A percentile compares a stretch with the other conserved stretches of the same genome.
These are phyloP conservation scores for Pristionchus entomophagus DNA, from an alignment of 2,888 invertebrate species.

Conservation along the genomic window DNA sequence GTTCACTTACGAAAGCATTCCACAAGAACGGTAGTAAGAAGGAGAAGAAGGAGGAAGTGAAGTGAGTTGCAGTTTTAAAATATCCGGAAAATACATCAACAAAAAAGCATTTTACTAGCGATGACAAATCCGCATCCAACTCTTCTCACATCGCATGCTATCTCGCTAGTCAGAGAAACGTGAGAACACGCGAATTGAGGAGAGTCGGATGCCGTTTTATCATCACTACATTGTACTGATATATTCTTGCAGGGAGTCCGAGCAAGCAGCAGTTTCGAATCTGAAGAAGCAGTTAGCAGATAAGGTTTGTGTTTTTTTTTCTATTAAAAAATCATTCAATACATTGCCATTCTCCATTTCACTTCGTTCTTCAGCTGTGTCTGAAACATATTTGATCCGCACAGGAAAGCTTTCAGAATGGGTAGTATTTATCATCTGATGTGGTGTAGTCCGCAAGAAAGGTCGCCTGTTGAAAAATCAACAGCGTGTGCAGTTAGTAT, in stretches of 20 bases:
- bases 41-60: constrained; percentile 66
- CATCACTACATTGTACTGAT: neutral
- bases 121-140: too few species aligned
- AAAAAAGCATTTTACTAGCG: neutral
- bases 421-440: too few species aligned
- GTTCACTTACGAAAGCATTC: constrained; percentile 97
- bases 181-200: too few species aligned
- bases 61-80: neutral
- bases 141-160: too few species aligned
- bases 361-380: neutral
- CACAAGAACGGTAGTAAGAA: constrained; percentile 71
- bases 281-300: constrained; percentile 93
- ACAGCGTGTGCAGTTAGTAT: neutral
- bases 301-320: constrained; percentile 95
- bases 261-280: constrained; percentile 52
- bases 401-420: too few species aligned
- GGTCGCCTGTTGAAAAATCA: neutral
- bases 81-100: neutral
- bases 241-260: neutral
- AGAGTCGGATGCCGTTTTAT: too few species aligned
- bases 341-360: too few species aligned
- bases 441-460: neutral
- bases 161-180: too few species aligned
- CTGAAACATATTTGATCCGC: neutral
- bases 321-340: neutral